Base-by-base conservation (phyloP, 2,113 vertebrate genomes). In the Chionodraco myersi region DNA sequence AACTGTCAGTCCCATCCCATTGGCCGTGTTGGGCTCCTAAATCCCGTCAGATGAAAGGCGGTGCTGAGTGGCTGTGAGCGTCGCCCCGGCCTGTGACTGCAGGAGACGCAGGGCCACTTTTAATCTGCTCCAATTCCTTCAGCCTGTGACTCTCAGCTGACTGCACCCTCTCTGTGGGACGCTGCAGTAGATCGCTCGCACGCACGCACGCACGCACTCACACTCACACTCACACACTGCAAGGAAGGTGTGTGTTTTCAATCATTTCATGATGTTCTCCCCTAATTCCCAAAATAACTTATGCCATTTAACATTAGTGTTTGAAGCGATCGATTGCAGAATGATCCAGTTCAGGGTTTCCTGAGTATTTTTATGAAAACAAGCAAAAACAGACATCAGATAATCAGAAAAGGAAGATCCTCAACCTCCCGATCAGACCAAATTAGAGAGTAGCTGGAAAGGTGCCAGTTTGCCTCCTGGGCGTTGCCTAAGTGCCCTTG, bases 81-180 rank as follows among this genome's bases (percentile, higher is more conserved):
- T 64, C 23, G 64, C 67, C 71, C 14, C 0, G 23, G 64, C 58
- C 65, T 85, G 84, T 80, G 86, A 80, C 74, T 23, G 54, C 3
- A 21, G 67, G 75, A 83, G 83, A 77, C 26, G 18, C 77, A 67
- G 72, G 61, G 73, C 60, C 79, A 88, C 85, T 89, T 85, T 85
- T 89, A 91, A 92, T 91, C 83, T 89, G 87, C 85, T 89, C 90
- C 86, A 89, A n/a, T 89, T 92, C 89, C 79, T 85, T 78, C 75
- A 75, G 82, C 88, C 77, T 77, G 82, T 83, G 91, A 88, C 89
- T 88, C 77, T 92, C 90, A 89, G 90, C 85, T 92, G 91, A 93
- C 82, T 86, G 70, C 59, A 73, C 75, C 82, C 85, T 66, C 72
- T 58, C 80, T 51, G 78, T 54, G 72, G 53, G 72, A 80, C 73